Percentiles rank a stretch among this genome's conserved stretches.
Evolutionary conservation across 2,888 invertebrate species (phyloP).

Genomic region (Mesodorylaimus sp.): DNA sequence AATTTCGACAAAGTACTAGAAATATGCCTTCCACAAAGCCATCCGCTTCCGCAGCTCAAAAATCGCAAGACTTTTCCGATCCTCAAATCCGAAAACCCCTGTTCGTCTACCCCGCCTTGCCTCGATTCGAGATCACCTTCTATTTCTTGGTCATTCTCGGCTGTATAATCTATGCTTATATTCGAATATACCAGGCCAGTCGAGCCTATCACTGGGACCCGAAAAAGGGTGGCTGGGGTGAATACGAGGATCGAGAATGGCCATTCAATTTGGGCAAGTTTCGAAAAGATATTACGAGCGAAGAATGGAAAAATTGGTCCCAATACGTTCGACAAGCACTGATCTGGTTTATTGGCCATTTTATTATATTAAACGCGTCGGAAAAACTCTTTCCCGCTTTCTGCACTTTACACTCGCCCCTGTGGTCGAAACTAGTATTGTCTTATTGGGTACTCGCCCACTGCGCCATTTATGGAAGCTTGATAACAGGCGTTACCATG

Average conservation of each 20-base stretch:
- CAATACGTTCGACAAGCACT: slow-evolving; percentile 19
- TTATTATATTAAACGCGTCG: slow-evolving; percentile 21
- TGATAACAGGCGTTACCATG: too few species aligned
- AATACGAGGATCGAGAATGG: slow-evolving; percentile 2
- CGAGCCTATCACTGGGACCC: slow-evolving; percentile 15
- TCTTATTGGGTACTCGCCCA: slow-evolving; percentile 17
- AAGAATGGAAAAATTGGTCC: slow-evolving; percentile 29
- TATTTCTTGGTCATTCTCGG: slow-evolving; percentile 18
- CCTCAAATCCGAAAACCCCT: too few species aligned
- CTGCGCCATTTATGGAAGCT: slow-evolving; percentile 13
- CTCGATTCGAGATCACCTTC: slow-evolving; percentile 19
- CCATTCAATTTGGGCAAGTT: slow-evolving; percentile 1
- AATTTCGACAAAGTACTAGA: too few species aligned
- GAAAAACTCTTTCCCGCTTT: slow-evolving; percentile 15
- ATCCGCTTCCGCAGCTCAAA: too few species aligned
- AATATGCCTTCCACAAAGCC: too few species aligned
- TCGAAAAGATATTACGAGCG: slow-evolving; percentile 28
- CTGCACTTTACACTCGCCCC: too few species aligned
- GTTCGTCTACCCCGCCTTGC: slow-evolving; percentile 24
- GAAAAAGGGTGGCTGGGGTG: not conserved
- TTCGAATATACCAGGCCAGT: slow-evolving; percentile 16
- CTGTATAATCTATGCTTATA: slow-evolving; percentile 20
- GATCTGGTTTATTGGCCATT: slow-evolving; percentile 19
- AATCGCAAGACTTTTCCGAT: too few species aligned
- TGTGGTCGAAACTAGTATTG: slow-evolving; percentile 13